Evolutionary conservation across 2,888 invertebrate species (phyloP).

Genomic region (Quadroppia sp.): DNA sequence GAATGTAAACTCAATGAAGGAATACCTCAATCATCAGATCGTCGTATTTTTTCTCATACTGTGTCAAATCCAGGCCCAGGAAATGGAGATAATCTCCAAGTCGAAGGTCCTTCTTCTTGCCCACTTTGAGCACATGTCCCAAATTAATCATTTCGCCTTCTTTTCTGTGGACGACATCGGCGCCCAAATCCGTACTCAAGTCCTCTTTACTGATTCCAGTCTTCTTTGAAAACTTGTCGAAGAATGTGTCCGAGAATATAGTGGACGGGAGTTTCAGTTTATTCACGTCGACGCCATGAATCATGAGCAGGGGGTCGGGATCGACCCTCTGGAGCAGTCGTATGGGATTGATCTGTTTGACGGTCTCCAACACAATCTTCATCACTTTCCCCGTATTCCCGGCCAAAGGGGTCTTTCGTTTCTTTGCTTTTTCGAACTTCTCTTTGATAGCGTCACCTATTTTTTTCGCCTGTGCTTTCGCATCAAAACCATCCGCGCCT

Average conservation of each 20-base stretch:
- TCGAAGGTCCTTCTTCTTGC: not conserved
- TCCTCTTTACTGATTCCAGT: not conserved
- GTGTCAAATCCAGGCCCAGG: not conserved
- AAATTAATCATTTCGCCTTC: not conserved
- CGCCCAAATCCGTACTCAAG: not conserved
- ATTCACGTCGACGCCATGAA: not conserved
- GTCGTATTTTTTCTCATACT: not conserved
- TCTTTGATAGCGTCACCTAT: too few relatives aligned
- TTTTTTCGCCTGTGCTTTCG: too few relatives aligned
- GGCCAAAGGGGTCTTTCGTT: not conserved
- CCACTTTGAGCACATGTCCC: not conserved
- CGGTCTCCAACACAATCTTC: not conserved
- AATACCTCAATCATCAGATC: not conserved
- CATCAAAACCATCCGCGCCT: too few relatives aligned
- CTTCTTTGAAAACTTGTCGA: not conserved
- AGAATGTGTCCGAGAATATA: too few relatives aligned
- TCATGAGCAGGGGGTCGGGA: not conserved
- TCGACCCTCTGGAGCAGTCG: not conserved
- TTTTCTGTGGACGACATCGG: not conserved
- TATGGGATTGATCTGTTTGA: not conserved
- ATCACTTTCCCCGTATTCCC: not conserved
- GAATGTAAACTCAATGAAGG: too few relatives aligned
- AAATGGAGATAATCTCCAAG: constrained; percentile 5
- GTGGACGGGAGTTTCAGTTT: not conserved
- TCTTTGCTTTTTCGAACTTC: too few relatives aligned